These are phyloP conservation scores for Liposcelis brunnea DNA, from an alignment of 2,888 invertebrate species.

Conservation along the genomic window DNA sequence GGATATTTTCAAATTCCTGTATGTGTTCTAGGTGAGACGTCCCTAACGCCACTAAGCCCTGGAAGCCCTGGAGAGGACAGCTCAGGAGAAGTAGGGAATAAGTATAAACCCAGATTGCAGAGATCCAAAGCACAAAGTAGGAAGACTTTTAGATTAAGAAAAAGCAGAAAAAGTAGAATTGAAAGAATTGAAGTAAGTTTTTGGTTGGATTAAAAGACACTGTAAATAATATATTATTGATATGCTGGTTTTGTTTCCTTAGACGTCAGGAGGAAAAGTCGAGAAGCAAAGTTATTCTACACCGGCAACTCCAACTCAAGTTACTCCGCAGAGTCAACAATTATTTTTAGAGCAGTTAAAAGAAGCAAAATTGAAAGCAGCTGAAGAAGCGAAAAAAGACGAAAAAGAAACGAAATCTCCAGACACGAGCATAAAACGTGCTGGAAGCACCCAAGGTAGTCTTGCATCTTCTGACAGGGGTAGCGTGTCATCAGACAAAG, in stretches of 20 bases:
- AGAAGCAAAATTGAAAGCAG: not conserved
- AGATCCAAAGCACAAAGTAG: conserved; percentile 86
- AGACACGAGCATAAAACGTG: too few relatives aligned
- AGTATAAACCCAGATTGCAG: conserved; percentile 56
- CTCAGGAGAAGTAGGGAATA: conserved; percentile 38
- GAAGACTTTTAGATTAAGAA: conserved; percentile 77
- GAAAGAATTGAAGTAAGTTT: conserved; percentile 27
- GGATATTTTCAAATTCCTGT: too few relatives aligned
- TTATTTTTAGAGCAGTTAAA: conserved; percentile 1
- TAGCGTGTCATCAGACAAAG: not conserved
- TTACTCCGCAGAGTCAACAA: conserved; percentile 11
- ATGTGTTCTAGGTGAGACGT: conserved; percentile 45
- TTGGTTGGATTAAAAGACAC: too few relatives aligned
- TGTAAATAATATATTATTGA: not conserved
- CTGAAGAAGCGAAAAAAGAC: not conserved
- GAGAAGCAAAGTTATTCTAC: conserved; percentile 12
- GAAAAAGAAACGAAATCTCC: too few relatives aligned
- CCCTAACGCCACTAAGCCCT: conserved; percentile 57
- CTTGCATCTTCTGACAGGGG: not conserved
- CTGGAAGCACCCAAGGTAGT: not conserved
- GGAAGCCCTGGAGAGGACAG: conserved; percentile 50
- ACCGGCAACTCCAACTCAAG: conserved; percentile 14
- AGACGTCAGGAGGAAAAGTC: not conserved
- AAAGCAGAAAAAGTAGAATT: conserved; percentile 52
- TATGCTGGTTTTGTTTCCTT: not conserved